Conservation (phyloP, 2,797 vertebrate species). For the Eidolon dupreanum region DNA sequence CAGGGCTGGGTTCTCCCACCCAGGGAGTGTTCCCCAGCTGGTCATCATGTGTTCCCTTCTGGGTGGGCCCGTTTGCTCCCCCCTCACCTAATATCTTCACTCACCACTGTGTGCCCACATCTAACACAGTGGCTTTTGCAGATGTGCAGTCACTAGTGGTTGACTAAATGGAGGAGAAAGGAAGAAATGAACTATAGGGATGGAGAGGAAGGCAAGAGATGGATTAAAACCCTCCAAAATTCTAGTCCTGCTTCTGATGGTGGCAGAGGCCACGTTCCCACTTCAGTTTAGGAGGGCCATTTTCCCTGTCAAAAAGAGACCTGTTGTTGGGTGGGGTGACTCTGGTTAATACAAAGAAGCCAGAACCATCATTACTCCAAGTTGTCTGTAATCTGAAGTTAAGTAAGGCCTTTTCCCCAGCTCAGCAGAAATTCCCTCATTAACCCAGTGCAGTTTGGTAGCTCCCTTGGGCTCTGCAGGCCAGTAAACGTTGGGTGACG, state of each 20-base stretch:
- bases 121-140: not conserved
- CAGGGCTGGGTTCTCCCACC: not conserved
- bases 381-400: not conserved
- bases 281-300: not conserved
- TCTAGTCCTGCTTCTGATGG: not conserved
- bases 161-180: not conserved
- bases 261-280: not conserved
- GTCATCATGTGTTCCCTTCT: not conserved
- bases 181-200: not conserved
- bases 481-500: no score
- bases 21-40: not conserved
- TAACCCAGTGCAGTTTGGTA: not conserved
- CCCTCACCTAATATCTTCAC: not conserved
- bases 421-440: not conserved
- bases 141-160: not conserved
- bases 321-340: no score
- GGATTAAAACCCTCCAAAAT: not conserved
- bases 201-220: not conserved
- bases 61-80: no score
- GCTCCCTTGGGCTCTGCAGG: not conserved
- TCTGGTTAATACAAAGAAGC: not conserved
- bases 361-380: not conserved
- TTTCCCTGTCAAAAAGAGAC: not conserved
- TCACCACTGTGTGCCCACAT: not conserved
- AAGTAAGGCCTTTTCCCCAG: not conserved